Conservation (phyloP, 2,888 invertebrate species). For the Apamea anceps region DNA sequence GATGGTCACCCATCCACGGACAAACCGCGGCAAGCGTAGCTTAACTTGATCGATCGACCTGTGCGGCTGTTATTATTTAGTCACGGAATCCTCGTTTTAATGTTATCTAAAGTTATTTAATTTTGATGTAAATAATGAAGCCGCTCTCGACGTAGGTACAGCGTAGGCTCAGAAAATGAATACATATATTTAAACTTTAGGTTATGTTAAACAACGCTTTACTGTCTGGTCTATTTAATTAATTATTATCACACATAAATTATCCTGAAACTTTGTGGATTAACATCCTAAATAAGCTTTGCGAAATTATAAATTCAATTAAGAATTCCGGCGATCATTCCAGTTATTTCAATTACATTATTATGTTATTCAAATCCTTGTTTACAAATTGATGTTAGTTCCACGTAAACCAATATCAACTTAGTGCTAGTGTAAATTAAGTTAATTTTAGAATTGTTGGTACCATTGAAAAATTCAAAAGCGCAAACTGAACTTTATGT, state of each 20-base stretch:
- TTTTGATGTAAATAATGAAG: slow-evolving; percentile 8
- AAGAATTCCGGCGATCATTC: not conserved
- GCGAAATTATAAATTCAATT: not conserved
- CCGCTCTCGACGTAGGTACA: not conserved
- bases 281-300: not conserved
- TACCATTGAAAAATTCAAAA: no score
- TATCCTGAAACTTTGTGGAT: slow-evolving; percentile 7
- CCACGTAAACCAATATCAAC: no score
- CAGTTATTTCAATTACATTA: not conserved
- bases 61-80: no score
- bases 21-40: no score
- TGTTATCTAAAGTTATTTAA: slow-evolving; percentile 14
- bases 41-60: no score
- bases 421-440: no score
- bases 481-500: no score
- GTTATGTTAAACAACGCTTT: not conserved
- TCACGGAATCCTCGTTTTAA: no score
- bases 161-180: not conserved
- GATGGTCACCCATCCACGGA: no score
- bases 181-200: not conserved
- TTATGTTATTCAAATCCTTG: no score
- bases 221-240: not conserved
- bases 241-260: slow-evolving; percentile 11
- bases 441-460: no score
- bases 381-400: no score